Percentiles rank a stretch among this genome's conserved stretches.
These are phyloP conservation scores for Sebastes wilsoni DNA, from an alignment of 2,797 vertebrate species.

Conservation along the genomic window DNA sequence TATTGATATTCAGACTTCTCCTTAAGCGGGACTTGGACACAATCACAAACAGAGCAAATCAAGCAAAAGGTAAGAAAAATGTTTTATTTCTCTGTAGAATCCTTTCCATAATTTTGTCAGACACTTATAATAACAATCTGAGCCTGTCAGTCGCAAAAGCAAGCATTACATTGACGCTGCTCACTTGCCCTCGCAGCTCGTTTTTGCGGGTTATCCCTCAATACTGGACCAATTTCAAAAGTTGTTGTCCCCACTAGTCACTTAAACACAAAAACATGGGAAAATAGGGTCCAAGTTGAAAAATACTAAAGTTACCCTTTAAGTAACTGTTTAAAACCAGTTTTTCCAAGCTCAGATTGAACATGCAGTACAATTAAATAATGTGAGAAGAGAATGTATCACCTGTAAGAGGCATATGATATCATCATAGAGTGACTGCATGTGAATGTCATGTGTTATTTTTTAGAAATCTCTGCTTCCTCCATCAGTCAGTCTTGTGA, in stretches of 20 bases:
- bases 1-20: not conserved
- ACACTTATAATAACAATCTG: not conserved
- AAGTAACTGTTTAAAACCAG: not conserved
- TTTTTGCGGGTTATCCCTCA: not conserved
- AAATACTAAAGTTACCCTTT: not conserved
- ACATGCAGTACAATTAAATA: not conserved
- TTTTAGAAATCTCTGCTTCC: not conserved
- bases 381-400: not conserved
- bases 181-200: not conserved
- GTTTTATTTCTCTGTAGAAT: no score
- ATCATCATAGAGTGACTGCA: not conserved
- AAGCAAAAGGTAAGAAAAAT: no score
- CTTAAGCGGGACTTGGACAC: not conserved
- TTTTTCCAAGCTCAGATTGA: not conserved
- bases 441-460: not conserved
- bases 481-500: not conserved
- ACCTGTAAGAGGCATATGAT: not conserved
- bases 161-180: not conserved
- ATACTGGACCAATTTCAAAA: not conserved
- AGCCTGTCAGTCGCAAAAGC: not conserved
- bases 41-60: no score
- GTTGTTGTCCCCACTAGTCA: not conserved
- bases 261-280: not conserved
- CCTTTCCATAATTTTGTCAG: not conserved
- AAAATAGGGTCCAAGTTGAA: not conserved